phyloP scores from a whole-genome alignment of 2,113 vertebrate genomes.

The Etia nguti region DNA sequence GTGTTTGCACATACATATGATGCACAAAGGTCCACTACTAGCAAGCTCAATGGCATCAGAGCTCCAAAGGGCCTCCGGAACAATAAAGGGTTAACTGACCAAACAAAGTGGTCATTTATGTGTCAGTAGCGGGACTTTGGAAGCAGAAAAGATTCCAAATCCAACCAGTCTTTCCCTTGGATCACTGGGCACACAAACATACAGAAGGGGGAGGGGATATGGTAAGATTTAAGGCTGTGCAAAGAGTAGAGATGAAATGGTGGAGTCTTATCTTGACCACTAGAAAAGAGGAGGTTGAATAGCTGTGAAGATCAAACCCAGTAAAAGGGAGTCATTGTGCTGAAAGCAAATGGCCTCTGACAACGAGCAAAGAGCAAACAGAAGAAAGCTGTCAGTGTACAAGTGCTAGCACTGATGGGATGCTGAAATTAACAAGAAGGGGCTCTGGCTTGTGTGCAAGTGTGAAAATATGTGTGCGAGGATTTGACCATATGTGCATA shows the following conservation, averaged over 20 bases:
- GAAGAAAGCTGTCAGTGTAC: constrained; percentile 32
- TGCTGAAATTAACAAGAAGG: constrained; percentile 26
- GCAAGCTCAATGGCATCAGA: background rate
- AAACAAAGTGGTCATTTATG: constrained; percentile 57
- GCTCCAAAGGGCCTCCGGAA: constrained; percentile 25
- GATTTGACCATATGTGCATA: background rate
- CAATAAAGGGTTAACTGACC: constrained; percentile 49
- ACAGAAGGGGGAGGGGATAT: background rate
- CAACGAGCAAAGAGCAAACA: constrained; percentile 63
- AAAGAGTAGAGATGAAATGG: constrained; percentile 21
- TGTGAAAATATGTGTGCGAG: constrained; percentile 25
- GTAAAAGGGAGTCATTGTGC: constrained; percentile 60
- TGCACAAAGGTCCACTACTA: background rate
- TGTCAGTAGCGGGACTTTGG: constrained; percentile 28
- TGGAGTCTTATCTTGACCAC: constrained; percentile 39
- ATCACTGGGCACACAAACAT: constrained; percentile 45
- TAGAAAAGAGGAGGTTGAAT: constrained; percentile 43
- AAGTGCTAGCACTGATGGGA: constrained; percentile 9
- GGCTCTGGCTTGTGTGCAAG: background rate
- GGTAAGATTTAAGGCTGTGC: constrained; percentile 1
- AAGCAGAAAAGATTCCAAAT: constrained; percentile 40
- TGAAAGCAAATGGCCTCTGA: constrained; percentile 60
- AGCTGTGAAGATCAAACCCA: constrained; percentile 60
- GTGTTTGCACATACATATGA: constrained; percentile 2
- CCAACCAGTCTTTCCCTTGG: constrained; percentile 18